These are phyloP conservation scores for Teleopsis dalmanni DNA, from an alignment of 1,140 invertebrate genomes.

Conservation along the genomic window DNA sequence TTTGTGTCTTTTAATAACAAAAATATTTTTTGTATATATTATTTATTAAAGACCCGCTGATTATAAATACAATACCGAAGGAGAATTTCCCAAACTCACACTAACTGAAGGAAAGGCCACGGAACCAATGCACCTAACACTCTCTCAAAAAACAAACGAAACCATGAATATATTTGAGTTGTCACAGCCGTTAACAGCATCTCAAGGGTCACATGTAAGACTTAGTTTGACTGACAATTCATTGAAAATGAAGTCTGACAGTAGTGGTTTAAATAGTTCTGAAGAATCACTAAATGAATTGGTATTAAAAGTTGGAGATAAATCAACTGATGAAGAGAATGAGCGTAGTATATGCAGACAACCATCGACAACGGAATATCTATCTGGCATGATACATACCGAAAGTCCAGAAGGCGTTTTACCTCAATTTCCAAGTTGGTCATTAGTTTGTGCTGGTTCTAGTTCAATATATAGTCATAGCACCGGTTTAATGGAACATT, in stretches of 20 bases:
- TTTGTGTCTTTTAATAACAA: conserved; percentile 24
- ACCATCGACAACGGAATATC: conserved; percentile 80
- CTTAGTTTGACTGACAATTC: conserved; percentile 15
- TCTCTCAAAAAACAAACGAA: no score
- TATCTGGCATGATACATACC: conserved; percentile 82
- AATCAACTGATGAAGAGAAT: conserved; percentile 3
- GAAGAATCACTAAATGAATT: conserved; percentile 27
- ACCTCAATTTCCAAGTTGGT: conserved; percentile 90
- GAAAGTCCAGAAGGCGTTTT: conserved; percentile 67
- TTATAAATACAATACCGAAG: no score
- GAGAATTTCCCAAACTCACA: conserved; percentile 27
- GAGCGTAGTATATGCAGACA: conserved; percentile 51
- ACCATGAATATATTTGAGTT: no score
- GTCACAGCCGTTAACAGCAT: conserved; percentile 13
- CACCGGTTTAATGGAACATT: conserved; percentile 66
- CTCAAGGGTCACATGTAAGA: conserved; percentile 15
- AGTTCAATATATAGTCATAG: conserved; percentile 88
- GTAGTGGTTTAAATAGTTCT: conserved; percentile 13
- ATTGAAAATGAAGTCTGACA: conserved; percentile 8
- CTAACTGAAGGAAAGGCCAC: neutral
- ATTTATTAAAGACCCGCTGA: conserved; percentile 24
- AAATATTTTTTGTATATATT: neutral
- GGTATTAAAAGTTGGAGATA: conserved; percentile 27
- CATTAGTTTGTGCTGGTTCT: conserved; percentile 79
- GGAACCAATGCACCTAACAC: neutral